phyloP scores from a whole-genome alignment of 2,113 vertebrate genomes.

The Nibea albiflora region DNA sequence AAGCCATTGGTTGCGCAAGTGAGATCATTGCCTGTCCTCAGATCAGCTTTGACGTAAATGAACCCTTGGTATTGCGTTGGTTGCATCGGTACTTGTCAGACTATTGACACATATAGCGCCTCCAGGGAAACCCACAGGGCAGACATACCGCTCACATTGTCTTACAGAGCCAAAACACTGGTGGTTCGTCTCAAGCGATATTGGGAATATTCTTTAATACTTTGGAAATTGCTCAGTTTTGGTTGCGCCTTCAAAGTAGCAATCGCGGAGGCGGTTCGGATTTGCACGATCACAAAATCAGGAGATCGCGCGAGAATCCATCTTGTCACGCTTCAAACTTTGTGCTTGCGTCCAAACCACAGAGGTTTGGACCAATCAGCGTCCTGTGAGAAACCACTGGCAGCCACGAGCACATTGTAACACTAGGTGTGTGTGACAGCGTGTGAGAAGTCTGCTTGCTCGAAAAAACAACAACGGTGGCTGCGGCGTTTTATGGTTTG shows the following conservation, averaged over 20 bases:
- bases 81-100: conserved; percentile 4
- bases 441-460: no score
- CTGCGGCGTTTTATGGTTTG: no score
- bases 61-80: not conserved
- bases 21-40: conserved; percentile 18
- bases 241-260: not conserved
- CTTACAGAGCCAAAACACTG: not conserved
- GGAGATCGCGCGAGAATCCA: no score
- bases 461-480: no score
- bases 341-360: no score
- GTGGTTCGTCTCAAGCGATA: not conserved
- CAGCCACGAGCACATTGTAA: no score
- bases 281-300: no score
- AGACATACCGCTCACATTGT: not conserved
- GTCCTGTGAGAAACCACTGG: no score
- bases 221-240: not conserved
- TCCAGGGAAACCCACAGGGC: conserved; percentile 26
- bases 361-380: no score
- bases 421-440: no score
- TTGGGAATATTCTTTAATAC: not conserved
- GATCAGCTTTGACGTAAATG: conserved; percentile 17
- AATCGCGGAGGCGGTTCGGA: no score
- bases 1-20: conserved; percentile 16
- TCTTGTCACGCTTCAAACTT: no score
- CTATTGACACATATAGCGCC: conserved; percentile 29